phyloP scores from a whole-genome alignment of 1,140 invertebrate species.

The Spodoptera litura region DNA sequence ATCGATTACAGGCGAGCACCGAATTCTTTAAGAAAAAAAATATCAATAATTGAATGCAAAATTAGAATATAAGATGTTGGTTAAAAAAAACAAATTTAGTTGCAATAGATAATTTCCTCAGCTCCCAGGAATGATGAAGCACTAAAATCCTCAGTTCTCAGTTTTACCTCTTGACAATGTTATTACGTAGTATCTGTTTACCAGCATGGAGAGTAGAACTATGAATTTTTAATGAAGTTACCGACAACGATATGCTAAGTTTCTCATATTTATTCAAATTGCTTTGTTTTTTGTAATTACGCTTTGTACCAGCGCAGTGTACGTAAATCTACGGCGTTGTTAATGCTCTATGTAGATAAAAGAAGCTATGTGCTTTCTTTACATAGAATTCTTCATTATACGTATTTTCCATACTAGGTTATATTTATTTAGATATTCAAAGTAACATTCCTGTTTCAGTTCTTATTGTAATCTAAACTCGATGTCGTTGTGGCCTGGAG shows the following conservation, averaged over 20 bases:
- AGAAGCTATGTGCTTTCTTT: background rate
- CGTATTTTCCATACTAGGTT: background rate
- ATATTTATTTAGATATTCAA: background rate
- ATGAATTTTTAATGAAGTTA: constrained; percentile 67
- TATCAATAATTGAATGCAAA: too few species aligned
- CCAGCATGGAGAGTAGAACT: constrained; percentile 52
- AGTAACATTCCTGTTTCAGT: too few species aligned
- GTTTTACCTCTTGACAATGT: constrained; percentile 34
- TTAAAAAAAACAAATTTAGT: too few species aligned
- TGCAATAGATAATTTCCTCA: too few species aligned
- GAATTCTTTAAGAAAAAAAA: too few species aligned
- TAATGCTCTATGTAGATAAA: constrained; percentile 6
- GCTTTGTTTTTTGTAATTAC: constrained; percentile 58
- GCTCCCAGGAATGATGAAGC: background rate
- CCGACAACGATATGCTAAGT: constrained; percentile 58
- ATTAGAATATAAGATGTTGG: too few species aligned
- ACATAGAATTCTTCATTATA: background rate
- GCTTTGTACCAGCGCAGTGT: constrained; percentile 24
- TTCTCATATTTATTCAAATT: constrained; percentile 69
- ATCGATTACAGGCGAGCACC: too few species aligned
- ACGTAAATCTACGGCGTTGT: constrained; percentile 3
- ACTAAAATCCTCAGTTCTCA: background rate
- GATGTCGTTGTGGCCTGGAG: too few species aligned
- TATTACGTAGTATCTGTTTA: constrained; percentile 42
- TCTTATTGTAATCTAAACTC: too few species aligned